These are phyloP conservation scores for Anolis sagrei DNA, from an alignment of 2,113 vertebrate genomes.

Conservation along the genomic window DNA sequence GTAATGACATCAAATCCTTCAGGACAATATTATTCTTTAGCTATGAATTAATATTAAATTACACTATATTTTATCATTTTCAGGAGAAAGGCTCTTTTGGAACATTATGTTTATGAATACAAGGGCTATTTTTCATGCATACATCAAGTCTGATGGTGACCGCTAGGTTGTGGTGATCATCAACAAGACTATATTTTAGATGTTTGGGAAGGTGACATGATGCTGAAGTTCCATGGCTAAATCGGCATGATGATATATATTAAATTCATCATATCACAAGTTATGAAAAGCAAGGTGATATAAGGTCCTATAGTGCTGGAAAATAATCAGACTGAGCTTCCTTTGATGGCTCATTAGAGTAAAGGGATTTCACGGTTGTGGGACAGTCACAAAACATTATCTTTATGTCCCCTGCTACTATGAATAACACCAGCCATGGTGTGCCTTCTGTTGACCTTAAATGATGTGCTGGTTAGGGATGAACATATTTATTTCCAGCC, in stretches of 20 bases:
- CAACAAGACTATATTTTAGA: slow-evolving; percentile 1
- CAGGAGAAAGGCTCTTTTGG: neutral
- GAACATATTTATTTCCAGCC: neutral
- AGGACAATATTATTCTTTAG: neutral
- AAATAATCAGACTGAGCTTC: neutral
- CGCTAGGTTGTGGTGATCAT: neutral
- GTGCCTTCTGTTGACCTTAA: neutral
- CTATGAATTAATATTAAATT: neutral
- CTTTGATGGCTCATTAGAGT: neutral
- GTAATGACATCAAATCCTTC: neutral
- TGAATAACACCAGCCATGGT: neutral
- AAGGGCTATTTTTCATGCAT: neutral
- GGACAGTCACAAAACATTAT: neutral
- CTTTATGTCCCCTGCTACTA: neutral
- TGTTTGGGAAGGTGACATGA: neutral
- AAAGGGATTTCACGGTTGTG: neutral
- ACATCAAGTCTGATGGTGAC: neutral
- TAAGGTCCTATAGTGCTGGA: neutral
- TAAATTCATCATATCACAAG: neutral
- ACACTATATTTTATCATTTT: neutral
- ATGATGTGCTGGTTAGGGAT: neutral
- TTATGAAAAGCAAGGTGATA: neutral
- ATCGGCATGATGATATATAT: neutral
- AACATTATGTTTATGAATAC: neutral
- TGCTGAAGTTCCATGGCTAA: neutral